A percentile compares a stretch with the other conserved stretches of the same genome.
These are phyloP conservation scores for Acipenser ruthenus DNA, from an alignment of 2,797 vertebrate genomes.

Conservation along the genomic window DNA sequence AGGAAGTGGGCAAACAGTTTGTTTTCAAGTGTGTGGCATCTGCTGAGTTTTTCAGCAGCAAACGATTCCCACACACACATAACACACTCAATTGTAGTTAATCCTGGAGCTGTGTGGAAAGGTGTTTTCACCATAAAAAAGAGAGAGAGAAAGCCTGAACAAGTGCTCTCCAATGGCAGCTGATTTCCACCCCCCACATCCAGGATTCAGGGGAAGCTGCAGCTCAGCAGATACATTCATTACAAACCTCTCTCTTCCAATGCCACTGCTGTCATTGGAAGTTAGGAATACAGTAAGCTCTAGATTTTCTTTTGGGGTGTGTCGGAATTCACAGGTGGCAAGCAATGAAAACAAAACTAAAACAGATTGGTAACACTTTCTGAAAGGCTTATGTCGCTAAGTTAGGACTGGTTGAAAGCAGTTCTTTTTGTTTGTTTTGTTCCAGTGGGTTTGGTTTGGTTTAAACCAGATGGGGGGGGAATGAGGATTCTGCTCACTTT, in stretches of 20 bases:
- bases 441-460: not conserved
- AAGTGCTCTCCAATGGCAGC: conserved; percentile 15
- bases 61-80: not conserved
- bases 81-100: conserved; percentile 16
- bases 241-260: conserved; percentile 12
- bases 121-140: conserved; percentile 15
- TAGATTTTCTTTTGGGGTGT: not conserved
- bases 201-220: conserved; percentile 1
- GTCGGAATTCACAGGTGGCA: conserved; percentile 6
- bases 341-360: not conserved
- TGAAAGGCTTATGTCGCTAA: not conserved
- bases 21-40: conserved; percentile 55
- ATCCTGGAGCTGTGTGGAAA: conserved; percentile 12
- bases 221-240: conserved; percentile 15
- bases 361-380: not conserved
- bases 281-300: not conserved
- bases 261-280: not conserved
- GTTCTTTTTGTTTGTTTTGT: not conserved
- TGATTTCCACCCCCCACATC: conserved; percentile 2
- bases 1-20: conserved; percentile 40
- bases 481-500: not conserved
- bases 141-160: not conserved
- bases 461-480: not conserved
- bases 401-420: not conserved
- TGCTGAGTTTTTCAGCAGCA: conserved; percentile 41